Conservation (phyloP, 1,140 invertebrate species). For the Megalonaias nervosa region DNA sequence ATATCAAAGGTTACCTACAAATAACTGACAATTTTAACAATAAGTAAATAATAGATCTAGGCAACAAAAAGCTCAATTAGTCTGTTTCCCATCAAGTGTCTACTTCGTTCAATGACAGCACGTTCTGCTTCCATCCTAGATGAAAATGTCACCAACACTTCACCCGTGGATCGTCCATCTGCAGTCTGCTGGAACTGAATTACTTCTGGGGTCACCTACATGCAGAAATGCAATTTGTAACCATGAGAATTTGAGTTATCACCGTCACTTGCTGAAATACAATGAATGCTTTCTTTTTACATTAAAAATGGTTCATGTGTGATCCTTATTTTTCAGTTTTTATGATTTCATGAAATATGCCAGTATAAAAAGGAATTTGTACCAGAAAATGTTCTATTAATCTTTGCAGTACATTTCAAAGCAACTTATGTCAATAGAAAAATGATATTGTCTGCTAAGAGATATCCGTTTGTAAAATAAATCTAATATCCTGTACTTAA, state of each 20-base stretch:
- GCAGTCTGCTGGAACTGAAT: constrained; percentile 74
- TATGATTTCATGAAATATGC: too few species aligned
- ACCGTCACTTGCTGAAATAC: neutral
- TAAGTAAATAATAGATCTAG: constrained; percentile 13
- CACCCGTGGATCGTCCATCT: constrained; percentile 74
- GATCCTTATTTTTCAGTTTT: too few species aligned
- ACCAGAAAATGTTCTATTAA: too few species aligned
- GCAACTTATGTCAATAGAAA: too few species aligned
- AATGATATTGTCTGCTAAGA: too few species aligned
- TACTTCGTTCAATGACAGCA: constrained; percentile 73
- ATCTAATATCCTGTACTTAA: too few species aligned
- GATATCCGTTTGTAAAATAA: too few species aligned
- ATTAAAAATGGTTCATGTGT: neutral
- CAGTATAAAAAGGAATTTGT: too few species aligned
- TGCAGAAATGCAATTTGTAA: constrained; percentile 11
- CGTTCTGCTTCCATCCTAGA: constrained; percentile 76
- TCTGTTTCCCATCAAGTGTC: constrained; percentile 76
- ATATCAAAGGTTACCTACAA: neutral
- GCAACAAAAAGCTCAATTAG: constrained; percentile 73
- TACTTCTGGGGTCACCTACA: constrained; percentile 71
- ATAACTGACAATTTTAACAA: neutral
- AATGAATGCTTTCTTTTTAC: constrained; percentile 16
- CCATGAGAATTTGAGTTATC: neutral
- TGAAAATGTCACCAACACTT: constrained; percentile 74
- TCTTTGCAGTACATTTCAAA: too few species aligned